Evolutionary conservation across 2,113 vertebrate species (phyloP).

Genomic region (Bujurquina vittata): DNA sequence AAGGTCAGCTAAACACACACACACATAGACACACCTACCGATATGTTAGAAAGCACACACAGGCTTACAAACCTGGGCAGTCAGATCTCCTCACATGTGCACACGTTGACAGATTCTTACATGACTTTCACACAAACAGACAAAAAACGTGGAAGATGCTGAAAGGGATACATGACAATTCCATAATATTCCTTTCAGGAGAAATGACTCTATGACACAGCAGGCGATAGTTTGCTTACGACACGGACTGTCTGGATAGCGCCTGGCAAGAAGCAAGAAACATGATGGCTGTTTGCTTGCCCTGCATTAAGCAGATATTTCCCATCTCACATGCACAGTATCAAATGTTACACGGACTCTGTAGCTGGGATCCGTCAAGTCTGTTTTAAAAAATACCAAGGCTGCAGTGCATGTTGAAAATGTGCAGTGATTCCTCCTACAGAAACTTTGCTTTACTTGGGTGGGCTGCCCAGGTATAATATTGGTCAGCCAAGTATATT

Average conservation of each 20-base stretch:
- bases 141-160: not conserved
- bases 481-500: too few relatives aligned
- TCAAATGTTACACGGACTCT: not conserved
- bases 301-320: constrained; percentile 1
- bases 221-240: not conserved
- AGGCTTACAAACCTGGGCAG: constrained; percentile 8
- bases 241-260: not conserved
- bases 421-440: too few relatives aligned
- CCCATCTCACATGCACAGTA: not conserved
- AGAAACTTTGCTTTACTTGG: too few relatives aligned
- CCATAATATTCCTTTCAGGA: not conserved
- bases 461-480: too few relatives aligned
- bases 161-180: not conserved
- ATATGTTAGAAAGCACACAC: constrained; percentile 40
- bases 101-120: constrained; percentile 5
- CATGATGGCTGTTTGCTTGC: not conserved
- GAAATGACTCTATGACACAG: not conserved
- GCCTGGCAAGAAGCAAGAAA: not conserved
- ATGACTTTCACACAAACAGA: not conserved
- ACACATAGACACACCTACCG: not conserved
- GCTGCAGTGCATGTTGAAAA: not conserved
- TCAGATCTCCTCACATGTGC: not conserved
- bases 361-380: not conserved
- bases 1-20: constrained; percentile 51
- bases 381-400: not conserved